These are phyloP conservation scores for Bombus difficillimus DNA, from an alignment of 1,140 invertebrate species.

Conservation along the genomic window DNA sequence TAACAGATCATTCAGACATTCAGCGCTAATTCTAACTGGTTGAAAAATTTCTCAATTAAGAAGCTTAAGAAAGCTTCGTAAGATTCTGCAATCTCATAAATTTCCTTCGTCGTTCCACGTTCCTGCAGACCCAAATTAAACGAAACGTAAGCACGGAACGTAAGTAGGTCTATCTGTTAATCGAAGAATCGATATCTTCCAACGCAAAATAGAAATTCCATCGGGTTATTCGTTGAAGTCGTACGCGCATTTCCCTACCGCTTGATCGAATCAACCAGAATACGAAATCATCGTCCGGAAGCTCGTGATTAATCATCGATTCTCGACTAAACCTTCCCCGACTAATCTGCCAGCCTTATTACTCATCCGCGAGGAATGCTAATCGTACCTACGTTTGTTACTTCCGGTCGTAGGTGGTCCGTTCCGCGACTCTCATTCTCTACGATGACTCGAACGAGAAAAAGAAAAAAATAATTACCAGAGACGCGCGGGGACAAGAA, in stretches of 20 bases:
- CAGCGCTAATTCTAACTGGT: too few relatives aligned
- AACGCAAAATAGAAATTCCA: not conserved
- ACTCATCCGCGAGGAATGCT: constrained; percentile 14
- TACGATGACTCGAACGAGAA: not conserved
- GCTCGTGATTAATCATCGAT: not conserved
- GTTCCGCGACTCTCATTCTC: not conserved
- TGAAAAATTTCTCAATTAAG: too few relatives aligned
- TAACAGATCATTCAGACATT: too few relatives aligned
- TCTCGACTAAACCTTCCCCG: not conserved
- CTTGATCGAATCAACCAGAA: not conserved
- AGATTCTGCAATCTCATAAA: not conserved
- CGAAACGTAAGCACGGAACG: not conserved
- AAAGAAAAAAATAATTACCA: not conserved
- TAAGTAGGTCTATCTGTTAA: too few relatives aligned
- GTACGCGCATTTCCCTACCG: not conserved
- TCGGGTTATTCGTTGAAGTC: not conserved
- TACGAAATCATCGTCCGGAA: not conserved
- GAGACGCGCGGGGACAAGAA: not conserved
- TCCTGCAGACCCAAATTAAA: not conserved
- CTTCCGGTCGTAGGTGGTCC: constrained; percentile 45
- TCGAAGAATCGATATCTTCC: not conserved
- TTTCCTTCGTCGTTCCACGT: not conserved
- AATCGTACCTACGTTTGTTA: constrained; percentile 8
- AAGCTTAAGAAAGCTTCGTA: too few relatives aligned
- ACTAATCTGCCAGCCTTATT: not conserved